These are phyloP conservation scores for Serranus cabrilla DNA, from an alignment of 2,797 vertebrate genomes.

Conservation along the genomic window DNA sequence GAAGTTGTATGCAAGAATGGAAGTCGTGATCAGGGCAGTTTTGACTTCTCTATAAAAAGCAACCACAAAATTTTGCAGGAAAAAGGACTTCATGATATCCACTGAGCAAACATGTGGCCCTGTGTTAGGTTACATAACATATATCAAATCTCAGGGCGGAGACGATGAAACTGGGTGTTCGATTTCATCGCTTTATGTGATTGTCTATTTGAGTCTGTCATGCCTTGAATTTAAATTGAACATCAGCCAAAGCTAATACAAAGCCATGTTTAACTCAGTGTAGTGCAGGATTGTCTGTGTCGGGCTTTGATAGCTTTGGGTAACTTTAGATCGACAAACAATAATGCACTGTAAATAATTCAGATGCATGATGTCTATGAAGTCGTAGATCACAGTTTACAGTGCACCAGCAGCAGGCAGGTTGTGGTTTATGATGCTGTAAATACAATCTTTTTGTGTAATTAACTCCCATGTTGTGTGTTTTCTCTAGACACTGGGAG, in stretches of 20 bases:
- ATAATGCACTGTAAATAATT: background rate
- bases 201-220: constrained; percentile 5
- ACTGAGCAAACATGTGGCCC: constrained; percentile 1
- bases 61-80: background rate
- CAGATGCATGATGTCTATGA: background rate
- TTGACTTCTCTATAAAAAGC: background rate
- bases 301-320: background rate
- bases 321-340: background rate
- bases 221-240: background rate
- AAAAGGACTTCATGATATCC: constrained; percentile 1
- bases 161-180: constrained; percentile 4
- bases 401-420: background rate
- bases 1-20: background rate
- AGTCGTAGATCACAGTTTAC: background rate
- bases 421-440: background rate
- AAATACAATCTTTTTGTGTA: background rate
- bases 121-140: constrained; percentile 14
- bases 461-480: constrained; percentile 30
- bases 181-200: constrained; percentile 13
- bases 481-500: constrained; percentile 89
- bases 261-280: background rate
- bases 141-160: constrained; percentile 18
- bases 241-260: constrained; percentile 1
- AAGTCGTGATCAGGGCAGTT: background rate
- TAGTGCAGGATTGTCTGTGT: background rate